Percentiles rank a stretch among this genome's conserved stretches.
Conservation (phyloP, 2,113 vertebrate genomes). For the Puma concolor region DNA sequence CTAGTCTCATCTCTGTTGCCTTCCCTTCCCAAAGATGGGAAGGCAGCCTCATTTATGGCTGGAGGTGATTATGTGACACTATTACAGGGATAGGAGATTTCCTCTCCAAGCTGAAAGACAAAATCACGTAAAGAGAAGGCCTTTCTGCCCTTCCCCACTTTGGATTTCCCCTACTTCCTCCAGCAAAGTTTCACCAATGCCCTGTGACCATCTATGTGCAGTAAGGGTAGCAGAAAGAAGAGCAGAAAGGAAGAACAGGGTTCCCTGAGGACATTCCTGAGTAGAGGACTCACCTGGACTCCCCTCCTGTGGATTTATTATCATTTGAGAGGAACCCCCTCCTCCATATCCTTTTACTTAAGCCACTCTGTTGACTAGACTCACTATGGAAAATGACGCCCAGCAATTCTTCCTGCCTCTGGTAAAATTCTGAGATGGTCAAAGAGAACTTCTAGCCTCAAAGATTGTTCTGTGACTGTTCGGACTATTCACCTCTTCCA, state of each 20-base stretch:
- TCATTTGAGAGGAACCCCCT: neutral
- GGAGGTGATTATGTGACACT: neutral
- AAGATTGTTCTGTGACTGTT: neutral
- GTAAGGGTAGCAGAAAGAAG: neutral
- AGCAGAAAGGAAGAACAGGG: neutral
- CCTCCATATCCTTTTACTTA: neutral
- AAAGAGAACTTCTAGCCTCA: too few relatives aligned
- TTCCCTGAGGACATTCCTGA: neutral
- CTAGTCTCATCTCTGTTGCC: neutral
- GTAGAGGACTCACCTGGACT: neutral
- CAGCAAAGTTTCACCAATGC: neutral
- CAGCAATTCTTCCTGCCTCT: neutral
- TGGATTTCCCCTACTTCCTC: neutral
- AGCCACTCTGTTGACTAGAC: neutral
- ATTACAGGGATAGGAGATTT: neutral
- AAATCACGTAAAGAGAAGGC: accelerated
- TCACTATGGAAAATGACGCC: neutral
- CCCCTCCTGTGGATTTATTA: neutral
- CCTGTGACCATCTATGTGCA: accelerated
- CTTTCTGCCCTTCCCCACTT: neutral
- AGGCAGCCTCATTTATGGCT: neutral
- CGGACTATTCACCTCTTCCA: neutral
- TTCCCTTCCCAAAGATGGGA: neutral
- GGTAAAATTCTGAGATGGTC: neutral
- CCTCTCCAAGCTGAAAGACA: neutral